These are phyloP conservation scores for Vanessa cardui DNA, from an alignment of 2,888 invertebrate genomes.

Conservation along the genomic window DNA sequence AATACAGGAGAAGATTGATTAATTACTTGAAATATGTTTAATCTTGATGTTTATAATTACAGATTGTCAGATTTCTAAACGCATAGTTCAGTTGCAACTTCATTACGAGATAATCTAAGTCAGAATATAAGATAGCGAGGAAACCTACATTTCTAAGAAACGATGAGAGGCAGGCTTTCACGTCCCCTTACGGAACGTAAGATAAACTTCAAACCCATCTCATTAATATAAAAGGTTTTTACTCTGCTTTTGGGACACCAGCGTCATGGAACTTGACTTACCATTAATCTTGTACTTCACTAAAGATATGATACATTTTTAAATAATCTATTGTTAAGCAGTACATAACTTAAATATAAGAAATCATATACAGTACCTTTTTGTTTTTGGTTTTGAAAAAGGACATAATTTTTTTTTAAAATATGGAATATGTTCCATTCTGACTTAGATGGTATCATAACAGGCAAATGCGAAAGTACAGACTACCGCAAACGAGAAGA, in stretches of 20 bases:
- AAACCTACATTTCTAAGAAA: conserved; percentile 10
- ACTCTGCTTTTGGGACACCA: conserved; percentile 10
- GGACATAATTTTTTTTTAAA: too few relatives aligned
- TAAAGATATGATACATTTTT: background rate
- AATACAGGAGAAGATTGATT: background rate
- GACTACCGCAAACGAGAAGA: too few relatives aligned
- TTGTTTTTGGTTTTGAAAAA: too few relatives aligned
- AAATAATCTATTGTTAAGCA: too few relatives aligned
- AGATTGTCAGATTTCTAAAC: background rate
- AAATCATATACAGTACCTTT: too few relatives aligned
- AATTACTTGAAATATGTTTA: background rate
- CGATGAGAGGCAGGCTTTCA: conserved; percentile 6
- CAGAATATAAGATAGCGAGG: conserved; percentile 1
- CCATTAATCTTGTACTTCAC: conserved; percentile 5
- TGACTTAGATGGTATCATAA: too few relatives aligned
- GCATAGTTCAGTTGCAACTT: background rate
- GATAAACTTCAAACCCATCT: conserved; percentile 13
- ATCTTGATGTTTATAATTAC: background rate
- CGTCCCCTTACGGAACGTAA: background rate
- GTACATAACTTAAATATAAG: too few relatives aligned
- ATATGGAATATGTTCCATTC: too few relatives aligned
- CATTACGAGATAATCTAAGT: conserved; percentile 1
- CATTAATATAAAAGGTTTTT: conserved; percentile 20
- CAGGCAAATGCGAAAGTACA: too few relatives aligned
- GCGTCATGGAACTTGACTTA: conserved; percentile 3